Evolutionary conservation across 2,113 vertebrate species (phyloP), one percentile per base, ranked within the genome.

Genomic region (Nematolebias whitei): DNA sequence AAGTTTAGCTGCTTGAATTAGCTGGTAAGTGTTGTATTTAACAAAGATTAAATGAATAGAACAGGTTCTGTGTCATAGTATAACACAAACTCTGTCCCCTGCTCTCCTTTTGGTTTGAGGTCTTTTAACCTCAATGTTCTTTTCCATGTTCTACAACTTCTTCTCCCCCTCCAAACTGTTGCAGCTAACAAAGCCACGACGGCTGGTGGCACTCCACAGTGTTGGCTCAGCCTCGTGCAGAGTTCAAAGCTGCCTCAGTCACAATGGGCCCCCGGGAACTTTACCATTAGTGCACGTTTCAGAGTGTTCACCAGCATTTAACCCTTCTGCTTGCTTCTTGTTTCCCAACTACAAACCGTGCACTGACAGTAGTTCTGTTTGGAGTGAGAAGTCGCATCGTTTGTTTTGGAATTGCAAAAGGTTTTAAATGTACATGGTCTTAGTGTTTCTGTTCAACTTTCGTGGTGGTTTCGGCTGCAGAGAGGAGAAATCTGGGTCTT

Each of bases 231-330:
- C 78, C 66, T 58, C 74, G 44, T 13, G 24, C 69, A 50, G 53
- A 48, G 79, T 80, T 88, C 70, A 77, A 78, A 84, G 79, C 68
- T 66, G 68, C 71, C 66, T 32, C 43, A 16, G 39, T 82, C 71
- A 59, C 52, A 35, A 20, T 41, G 59, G 58, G 29, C 63, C 72
- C 55, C 63, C 29, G 78, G 47, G 83, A 78, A 58, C 77, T 78
- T 79, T 68, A 68, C 71, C 67, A 74, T 68, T 44, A 78, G 63
- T 63, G 56, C 66, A 61, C 76, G 63, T 75, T 78, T 77, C 55
- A 20, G 10, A 55, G 50, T 69, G 55, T 73, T 65, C 78, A 73
- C 49, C 39, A 66, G 55, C 22, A 44, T 32, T 74, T 78, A 77
- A 66, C 75, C 58, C 58, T 66, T 56, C 43, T 63, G 29, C 58